Conservation (phyloP, 1,140 invertebrate genomes). For the Oppia nitens region DNA sequence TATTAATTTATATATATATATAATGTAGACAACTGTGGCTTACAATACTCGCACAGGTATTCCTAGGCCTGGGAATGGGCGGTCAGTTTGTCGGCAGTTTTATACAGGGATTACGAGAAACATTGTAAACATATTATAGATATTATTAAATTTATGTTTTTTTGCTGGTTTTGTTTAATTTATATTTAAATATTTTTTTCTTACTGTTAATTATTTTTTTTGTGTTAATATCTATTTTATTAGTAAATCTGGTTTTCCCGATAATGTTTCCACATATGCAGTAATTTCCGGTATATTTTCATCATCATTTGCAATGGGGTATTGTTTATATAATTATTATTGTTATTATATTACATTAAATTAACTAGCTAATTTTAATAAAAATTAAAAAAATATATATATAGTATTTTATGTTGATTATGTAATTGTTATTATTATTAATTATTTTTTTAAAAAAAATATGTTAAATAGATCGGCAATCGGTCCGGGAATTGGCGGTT, state of each 20-base stretch:
- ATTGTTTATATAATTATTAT: neutral
- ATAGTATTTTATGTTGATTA: too few relatives aligned
- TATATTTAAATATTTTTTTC: too few relatives aligned
- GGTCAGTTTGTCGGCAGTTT: neutral
- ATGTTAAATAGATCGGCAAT: too few relatives aligned
- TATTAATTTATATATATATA: neutral
- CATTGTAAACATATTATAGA: too few relatives aligned
- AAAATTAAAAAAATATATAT: too few relatives aligned
- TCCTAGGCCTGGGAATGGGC: neutral
- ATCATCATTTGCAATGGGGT: neutral
- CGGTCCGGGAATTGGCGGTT: too few relatives aligned
- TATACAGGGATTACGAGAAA: neutral
- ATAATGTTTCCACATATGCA: neutral
- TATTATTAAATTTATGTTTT: too few relatives aligned
- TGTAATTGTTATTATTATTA: too few relatives aligned
- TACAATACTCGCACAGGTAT: neutral
- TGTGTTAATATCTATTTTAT: neutral
- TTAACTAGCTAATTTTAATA: too few relatives aligned
- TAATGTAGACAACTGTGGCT: neutral
- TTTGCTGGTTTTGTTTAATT: too few relatives aligned
- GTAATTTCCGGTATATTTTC: neutral
- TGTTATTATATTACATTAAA: neutral
- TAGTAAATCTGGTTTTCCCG: neutral
- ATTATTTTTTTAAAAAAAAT: too few relatives aligned
- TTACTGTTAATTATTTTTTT: too few relatives aligned